phyloP scores from a whole-genome alignment of 2,113 vertebrate species.

The Apodemus sylvaticus region DNA sequence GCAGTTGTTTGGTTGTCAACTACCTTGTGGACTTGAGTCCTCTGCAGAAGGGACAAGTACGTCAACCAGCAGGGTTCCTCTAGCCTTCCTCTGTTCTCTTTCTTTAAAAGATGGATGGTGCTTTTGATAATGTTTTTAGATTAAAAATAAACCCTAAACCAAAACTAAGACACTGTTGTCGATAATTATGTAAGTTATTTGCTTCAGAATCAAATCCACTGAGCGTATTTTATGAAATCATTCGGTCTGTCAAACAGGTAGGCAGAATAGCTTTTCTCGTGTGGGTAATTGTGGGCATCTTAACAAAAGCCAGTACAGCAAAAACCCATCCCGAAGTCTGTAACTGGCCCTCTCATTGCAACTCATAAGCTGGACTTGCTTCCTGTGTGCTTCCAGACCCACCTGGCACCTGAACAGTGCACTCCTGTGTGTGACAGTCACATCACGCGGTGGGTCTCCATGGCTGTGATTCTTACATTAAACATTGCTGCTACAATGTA shows the following conservation, averaged over 20 bases:
- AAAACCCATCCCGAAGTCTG: not conserved
- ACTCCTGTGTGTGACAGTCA: not conserved
- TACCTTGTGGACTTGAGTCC: not conserved
- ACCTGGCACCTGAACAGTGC: not conserved
- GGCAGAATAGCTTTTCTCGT: not conserved
- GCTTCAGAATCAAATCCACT: not conserved
- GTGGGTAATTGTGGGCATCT: not conserved
- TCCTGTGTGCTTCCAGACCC: not conserved
- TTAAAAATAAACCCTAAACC: not conserved
- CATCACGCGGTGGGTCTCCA: not conserved
- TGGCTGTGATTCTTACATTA: not conserved
- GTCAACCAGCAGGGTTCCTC: not conserved
- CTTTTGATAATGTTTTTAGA: slow-evolving; percentile 36
- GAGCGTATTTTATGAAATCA: not conserved
- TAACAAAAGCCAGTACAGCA: not conserved
- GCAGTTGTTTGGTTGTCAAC: not conserved
- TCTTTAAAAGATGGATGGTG: slow-evolving; percentile 24
- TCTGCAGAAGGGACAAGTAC: not conserved
- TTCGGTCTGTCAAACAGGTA: slow-evolving; percentile 11
- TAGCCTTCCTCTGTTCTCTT: not conserved
- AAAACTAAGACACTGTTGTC: not conserved
- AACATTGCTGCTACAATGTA: not conserved
- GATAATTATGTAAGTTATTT: slow-evolving; percentile 34
- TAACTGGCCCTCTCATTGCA: not conserved
- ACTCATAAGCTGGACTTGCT: not conserved